These are phyloP conservation scores for Brachypalpus laphriformis DNA, from an alignment of 2,888 invertebrate species.

Conservation along the genomic window DNA sequence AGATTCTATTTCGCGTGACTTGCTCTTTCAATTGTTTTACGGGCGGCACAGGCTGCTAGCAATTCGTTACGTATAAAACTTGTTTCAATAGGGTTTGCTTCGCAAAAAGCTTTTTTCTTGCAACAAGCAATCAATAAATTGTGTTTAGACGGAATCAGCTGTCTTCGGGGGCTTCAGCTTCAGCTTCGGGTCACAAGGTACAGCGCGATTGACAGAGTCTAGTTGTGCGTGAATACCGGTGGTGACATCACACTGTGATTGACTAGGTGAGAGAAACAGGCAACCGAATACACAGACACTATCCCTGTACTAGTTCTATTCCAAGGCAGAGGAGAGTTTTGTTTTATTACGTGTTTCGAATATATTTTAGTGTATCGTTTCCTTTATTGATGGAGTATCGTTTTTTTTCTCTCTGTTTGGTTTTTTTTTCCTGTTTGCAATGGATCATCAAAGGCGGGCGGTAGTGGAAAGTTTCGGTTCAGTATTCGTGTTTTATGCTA, in stretches of 20 bases:
- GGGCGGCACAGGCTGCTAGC: conserved; percentile 2
- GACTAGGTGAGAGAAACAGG: conserved; percentile 37
- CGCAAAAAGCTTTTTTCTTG: neutral
- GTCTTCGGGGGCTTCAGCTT: neutral
- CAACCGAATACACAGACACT: neutral
- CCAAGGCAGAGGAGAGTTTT: neutral
- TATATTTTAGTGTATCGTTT: neutral
- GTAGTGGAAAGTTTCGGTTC: neutral
- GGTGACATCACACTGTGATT: conserved; percentile 59
- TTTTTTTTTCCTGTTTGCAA: neutral
- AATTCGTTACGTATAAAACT: conserved; percentile 13
- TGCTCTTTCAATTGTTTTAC: conserved; percentile 51
- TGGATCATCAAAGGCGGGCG: neutral
- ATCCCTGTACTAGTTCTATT: neutral
- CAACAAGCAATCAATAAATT: conserved; percentile 43
- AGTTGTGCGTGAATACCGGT: conserved; percentile 32
- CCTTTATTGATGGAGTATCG: neutral
- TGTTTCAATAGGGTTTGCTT: conserved; percentile 1
- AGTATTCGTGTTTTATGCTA: neutral
- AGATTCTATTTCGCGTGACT: conserved; percentile 63
- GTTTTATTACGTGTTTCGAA: conserved; percentile 1
- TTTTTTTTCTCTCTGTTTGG: neutral
- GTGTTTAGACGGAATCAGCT: conserved; percentile 42
- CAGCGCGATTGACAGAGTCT: conserved; percentile 16
- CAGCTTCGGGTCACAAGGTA: neutral